These are phyloP conservation scores for Drosophila nannoptera DNA, from an alignment of 1,140 invertebrate species.

Conservation along the genomic window DNA sequence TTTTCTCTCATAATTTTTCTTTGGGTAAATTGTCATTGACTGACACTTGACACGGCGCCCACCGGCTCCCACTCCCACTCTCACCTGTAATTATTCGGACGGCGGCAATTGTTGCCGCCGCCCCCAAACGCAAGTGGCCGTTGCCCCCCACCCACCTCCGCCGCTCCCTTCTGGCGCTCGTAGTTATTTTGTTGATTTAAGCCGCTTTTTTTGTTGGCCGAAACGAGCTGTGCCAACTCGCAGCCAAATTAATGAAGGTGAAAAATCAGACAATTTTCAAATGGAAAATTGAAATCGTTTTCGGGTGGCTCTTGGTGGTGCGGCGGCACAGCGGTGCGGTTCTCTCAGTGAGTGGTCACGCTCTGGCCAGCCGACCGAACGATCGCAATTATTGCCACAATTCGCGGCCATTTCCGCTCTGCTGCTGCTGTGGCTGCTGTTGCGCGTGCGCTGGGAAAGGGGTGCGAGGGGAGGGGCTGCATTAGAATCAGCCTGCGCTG, in stretches of 20 bases:
- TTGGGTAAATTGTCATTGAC: conserved; percentile 69
- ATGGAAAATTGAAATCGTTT: conserved; percentile 37
- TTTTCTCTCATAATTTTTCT: background rate
- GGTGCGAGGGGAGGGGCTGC: background rate
- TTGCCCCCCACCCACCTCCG: too few relatives aligned
- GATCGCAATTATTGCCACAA: conserved; percentile 62
- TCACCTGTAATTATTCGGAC: conserved; percentile 56
- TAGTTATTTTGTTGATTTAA: conserved; percentile 60
- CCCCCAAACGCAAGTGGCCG: background rate
- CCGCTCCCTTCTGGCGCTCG: background rate
- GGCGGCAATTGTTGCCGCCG: conserved; percentile 49
- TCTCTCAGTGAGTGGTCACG: conserved; percentile 6
- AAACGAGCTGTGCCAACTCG: conserved; percentile 31
- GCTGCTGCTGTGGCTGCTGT: background rate
- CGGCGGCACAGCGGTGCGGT: conserved; percentile 6
- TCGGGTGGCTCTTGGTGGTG: conserved; percentile 16
- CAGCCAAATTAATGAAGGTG: conserved; percentile 43
- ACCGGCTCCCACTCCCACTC: background rate
- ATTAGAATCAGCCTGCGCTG: conserved; percentile 9
- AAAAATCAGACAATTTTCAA: conserved; percentile 37
- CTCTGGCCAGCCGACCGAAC: conserved; percentile 31
- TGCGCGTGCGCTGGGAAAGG: conserved; percentile 13
- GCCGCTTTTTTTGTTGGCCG: conserved; percentile 53
- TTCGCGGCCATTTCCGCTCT: conserved; percentile 66
- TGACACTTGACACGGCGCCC: conserved; percentile 58